These are phyloP conservation scores for Sapajus apella DNA, from an alignment of 2,113 vertebrate species.

Conservation along the genomic window DNA sequence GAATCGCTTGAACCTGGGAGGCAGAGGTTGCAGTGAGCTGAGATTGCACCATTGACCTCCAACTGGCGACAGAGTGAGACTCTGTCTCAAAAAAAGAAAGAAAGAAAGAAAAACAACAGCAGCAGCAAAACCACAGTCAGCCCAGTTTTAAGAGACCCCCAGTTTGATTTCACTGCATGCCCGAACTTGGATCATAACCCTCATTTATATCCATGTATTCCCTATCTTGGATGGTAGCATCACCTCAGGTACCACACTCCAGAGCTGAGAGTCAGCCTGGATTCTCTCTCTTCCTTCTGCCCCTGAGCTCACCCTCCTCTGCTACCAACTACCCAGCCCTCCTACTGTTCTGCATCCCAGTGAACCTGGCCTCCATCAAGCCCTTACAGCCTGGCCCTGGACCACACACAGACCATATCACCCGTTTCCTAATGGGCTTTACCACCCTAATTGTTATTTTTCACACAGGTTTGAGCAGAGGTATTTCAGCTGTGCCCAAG, in stretches of 20 bases:
- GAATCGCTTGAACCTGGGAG: too few relatives aligned
- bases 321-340: not conserved
- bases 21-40: too few relatives aligned
- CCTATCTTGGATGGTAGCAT: not conserved
- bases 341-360: not conserved
- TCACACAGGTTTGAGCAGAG: not conserved
- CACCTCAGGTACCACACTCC: not conserved
- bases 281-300: not conserved
- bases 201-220: not conserved
- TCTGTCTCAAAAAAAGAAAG: too few relatives aligned
- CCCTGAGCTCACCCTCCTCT: fast-evolving
- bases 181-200: not conserved
- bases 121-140: not conserved
- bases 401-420: not conserved
- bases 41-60: too few relatives aligned
- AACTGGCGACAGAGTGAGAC: too few relatives aligned
- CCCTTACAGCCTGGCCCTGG: too few relatives aligned
- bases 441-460: not conserved
- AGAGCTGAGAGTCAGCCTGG: not conserved
- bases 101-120: too few relatives aligned
- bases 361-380: not conserved
- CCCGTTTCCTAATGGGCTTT: not conserved
- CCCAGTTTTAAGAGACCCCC: not conserved
- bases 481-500: not conserved
- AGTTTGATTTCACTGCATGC: not conserved